Evolutionary conservation across 1,140 invertebrate species (phyloP).

Genomic region (Aphidius ervi): DNA sequence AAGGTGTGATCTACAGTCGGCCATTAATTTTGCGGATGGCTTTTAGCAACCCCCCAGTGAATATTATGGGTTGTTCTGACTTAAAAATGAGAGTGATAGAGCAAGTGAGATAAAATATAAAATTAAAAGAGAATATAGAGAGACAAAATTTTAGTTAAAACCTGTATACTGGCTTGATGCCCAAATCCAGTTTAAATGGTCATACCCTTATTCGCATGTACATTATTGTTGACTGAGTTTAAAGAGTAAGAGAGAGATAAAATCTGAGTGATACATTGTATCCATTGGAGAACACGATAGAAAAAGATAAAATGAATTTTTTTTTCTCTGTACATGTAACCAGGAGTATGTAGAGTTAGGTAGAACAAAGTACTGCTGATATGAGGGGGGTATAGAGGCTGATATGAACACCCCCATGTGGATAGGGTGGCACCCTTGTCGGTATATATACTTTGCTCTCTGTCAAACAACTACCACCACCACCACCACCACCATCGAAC

Average conservation of each 20-base stretch:
- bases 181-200: conserved; percentile 14
- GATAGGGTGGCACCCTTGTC: conserved; percentile 7
- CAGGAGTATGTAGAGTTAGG: not conserved
- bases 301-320: too few relatives aligned
- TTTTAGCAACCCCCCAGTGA: conserved; percentile 37
- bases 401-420: conserved; percentile 1
- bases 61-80: too few relatives aligned
- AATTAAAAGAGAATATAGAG: conserved; percentile 19
- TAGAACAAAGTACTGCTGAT: not conserved
- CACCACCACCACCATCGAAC: not conserved
- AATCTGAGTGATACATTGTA: conserved; percentile 25
- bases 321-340: not conserved
- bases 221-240: conserved; percentile 20
- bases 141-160: not conserved
- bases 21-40: conserved; percentile 36
- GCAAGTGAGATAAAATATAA: conserved; percentile 17
- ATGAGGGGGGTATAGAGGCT: not conserved
- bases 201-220: conserved; percentile 9
- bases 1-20: conserved; percentile 4
- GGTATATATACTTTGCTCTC: conserved; percentile 11
- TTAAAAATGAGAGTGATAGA: too few relatives aligned
- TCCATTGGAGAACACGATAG: conserved; percentile 18
- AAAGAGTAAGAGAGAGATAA: not conserved
- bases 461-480: not conserved
- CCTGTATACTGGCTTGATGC: not conserved